Percentiles rank a stretch among this genome's conserved stretches.
Evolutionary conservation across 2,113 vertebrate species (phyloP).

Genomic region (Vulpes vulpes): DNA sequence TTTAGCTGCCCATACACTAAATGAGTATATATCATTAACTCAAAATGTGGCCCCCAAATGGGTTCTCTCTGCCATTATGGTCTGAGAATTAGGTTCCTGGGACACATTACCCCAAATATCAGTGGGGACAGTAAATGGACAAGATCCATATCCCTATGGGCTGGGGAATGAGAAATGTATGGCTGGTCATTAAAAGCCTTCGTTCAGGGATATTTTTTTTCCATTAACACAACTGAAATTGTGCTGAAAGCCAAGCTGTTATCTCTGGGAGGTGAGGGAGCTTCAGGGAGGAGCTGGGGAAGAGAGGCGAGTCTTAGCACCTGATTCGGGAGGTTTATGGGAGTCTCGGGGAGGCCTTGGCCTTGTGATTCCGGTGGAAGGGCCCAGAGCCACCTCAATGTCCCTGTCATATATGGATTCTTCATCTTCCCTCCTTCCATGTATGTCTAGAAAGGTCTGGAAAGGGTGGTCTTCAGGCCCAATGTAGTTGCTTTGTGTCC

Average conservation of each 20-base stretch:
- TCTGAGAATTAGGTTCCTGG: neutral
- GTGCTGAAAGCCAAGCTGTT: neutral
- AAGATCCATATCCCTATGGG: neutral
- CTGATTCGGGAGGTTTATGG: neutral
- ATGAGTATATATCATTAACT: neutral
- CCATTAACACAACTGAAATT: neutral
- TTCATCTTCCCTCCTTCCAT: neutral
- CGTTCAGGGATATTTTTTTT: neutral
- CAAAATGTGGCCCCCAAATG: neutral
- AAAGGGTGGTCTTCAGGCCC: neutral
- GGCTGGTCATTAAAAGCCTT: neutral
- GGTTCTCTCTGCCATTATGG: neutral
- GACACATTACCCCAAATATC: slow-evolving; percentile 28
- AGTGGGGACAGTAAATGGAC: neutral
- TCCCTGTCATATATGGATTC: neutral
- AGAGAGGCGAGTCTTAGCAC: neutral
- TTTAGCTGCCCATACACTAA: neutral
- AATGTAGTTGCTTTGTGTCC: neutral
- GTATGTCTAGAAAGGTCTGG: neutral
- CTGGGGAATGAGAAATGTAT: neutral
- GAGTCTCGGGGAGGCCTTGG: neutral
- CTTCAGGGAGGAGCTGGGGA: neutral
- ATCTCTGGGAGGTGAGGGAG: neutral
- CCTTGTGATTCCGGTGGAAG: fast-evolving
- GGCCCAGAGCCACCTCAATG: fast-evolving